These are phyloP conservation scores for Myotis findleyi DNA, from an alignment of 2,797 vertebrate species.

Conservation along the genomic window DNA sequence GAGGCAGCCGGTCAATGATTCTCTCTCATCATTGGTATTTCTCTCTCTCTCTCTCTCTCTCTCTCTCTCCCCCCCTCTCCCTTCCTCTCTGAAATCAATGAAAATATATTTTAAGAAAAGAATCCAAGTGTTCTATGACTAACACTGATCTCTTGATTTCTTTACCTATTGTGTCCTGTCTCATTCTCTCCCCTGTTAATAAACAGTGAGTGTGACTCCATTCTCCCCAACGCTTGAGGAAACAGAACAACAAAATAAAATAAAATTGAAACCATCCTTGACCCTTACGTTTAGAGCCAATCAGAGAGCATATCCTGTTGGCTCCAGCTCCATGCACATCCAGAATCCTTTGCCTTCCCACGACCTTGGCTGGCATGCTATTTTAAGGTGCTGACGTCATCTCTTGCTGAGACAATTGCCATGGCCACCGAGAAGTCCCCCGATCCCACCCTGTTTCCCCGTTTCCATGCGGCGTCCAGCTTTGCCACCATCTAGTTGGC, in stretches of 20 bases:
- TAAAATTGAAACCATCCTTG: background rate
- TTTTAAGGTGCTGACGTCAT: background rate
- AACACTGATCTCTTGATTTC: background rate
- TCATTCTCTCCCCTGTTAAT: background rate
- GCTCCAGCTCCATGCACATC: background rate
- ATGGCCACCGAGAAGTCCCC: background rate
- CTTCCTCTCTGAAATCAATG: too few relatives aligned
- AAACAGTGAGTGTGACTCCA: background rate
- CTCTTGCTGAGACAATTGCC: background rate
- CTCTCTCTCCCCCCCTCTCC: too few relatives aligned
- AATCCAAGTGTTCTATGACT: background rate
- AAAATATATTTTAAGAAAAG: background rate
- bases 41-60: too few relatives aligned
- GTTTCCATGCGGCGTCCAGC: too few relatives aligned
- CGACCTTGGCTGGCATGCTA: background rate
- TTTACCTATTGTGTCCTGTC: background rate
- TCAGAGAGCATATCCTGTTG: background rate
- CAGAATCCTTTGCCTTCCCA: background rate
- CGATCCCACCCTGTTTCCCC: background rate
- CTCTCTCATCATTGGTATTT: too few relatives aligned
- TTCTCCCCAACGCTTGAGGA: background rate
- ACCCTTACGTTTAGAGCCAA: background rate
- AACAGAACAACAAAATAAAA: background rate
- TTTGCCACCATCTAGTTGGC: background rate
- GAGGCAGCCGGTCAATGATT: too few relatives aligned